A percentile compares a stretch with the other conserved stretches of the same genome.
These are phyloP conservation scores for Eleginops maclovinus DNA, from an alignment of 2,113 vertebrate genomes.

Conservation along the genomic window DNA sequence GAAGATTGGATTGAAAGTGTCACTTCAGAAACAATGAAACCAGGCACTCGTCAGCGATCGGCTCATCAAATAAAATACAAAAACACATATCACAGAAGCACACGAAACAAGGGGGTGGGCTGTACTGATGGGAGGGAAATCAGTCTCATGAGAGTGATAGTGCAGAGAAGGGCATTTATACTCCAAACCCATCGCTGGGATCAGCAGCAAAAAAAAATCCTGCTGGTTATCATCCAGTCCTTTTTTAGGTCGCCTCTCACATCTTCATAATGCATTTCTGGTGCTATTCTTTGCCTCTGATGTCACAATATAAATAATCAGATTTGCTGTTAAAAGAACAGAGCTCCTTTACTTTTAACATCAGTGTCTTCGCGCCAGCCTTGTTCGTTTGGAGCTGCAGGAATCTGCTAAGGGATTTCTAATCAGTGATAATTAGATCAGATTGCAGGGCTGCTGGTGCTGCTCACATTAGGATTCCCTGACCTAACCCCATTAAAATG, in stretches of 20 bases:
- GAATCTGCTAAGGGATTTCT: slow-evolving; percentile 43
- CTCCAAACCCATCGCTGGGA: slow-evolving; percentile 60
- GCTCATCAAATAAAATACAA: slow-evolving; percentile 29
- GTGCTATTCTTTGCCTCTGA: neutral
- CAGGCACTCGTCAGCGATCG: slow-evolving; percentile 15
- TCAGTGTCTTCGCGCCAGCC: slow-evolving; percentile 16
- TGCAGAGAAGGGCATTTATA: slow-evolving; percentile 80
- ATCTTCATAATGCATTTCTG: neutral
- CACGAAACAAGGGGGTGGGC: slow-evolving; percentile 36
- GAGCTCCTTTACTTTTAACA: neutral
- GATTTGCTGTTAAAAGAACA: neutral
- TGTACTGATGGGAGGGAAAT: slow-evolving; percentile 32
- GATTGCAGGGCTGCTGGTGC: slow-evolving; percentile 9
- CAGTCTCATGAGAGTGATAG: slow-evolving; percentile 66
- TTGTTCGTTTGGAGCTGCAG: slow-evolving; percentile 32
- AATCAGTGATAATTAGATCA: slow-evolving; percentile 52
- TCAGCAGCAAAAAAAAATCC: slow-evolving; percentile 23
- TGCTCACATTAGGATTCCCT: slow-evolving; percentile 25
- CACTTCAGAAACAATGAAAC: slow-evolving; percentile 31
- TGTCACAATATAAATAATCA: neutral
- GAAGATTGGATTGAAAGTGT: slow-evolving; percentile 9
- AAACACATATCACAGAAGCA: slow-evolving; percentile 26
- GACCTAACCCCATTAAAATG: slow-evolving; percentile 18
- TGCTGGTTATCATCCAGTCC: no score
- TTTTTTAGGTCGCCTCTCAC: neutral